Conservation (phyloP, 1,140 invertebrate species). For the Drosophila pectinifera region DNA sequence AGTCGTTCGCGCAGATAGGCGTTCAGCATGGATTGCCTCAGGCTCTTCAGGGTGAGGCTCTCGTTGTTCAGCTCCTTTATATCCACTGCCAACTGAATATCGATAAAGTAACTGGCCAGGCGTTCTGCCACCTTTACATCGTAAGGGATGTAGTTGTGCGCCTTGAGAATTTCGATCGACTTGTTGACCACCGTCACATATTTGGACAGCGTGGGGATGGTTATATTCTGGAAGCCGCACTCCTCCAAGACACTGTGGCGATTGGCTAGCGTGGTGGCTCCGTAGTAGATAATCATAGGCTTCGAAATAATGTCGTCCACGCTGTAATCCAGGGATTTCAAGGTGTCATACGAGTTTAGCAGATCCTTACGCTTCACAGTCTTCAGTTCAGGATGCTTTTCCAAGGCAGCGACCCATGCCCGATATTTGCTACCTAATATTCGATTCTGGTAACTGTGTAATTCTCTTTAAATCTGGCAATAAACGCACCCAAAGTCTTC, state of each 20-base stretch:
- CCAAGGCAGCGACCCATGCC: constrained; percentile 49
- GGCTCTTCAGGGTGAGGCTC: constrained; percentile 81
- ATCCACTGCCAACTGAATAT: constrained; percentile 53
- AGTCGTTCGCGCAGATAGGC: constrained; percentile 85
- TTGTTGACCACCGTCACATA: constrained; percentile 84
- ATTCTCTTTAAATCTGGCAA: background rate
- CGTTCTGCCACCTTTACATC: constrained; percentile 76
- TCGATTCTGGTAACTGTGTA: background rate
- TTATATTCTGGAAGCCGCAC: constrained; percentile 86
- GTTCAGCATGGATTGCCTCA: constrained; percentile 86
- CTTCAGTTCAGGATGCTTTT: constrained; percentile 76
- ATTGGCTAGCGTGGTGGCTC: constrained; percentile 86
- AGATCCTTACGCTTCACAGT: constrained; percentile 71
- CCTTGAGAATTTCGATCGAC: constrained; percentile 65
- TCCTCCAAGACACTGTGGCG: constrained; percentile 86
- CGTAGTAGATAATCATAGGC: constrained; percentile 86
- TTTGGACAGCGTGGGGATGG: constrained; percentile 85
- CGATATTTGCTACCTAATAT: constrained; percentile 56
- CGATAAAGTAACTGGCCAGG: constrained; percentile 56
- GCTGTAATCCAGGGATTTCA: constrained; percentile 76
- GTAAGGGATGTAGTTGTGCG: constrained; percentile 55
- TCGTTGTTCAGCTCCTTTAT: constrained; percentile 58
- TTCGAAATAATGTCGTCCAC: constrained; percentile 85
- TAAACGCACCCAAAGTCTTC: constrained; percentile 47
- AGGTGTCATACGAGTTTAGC: constrained; percentile 54